Base-by-base conservation (phyloP, 2,113 vertebrate genomes). In the Tragelaphus strepsiceros region DNA sequence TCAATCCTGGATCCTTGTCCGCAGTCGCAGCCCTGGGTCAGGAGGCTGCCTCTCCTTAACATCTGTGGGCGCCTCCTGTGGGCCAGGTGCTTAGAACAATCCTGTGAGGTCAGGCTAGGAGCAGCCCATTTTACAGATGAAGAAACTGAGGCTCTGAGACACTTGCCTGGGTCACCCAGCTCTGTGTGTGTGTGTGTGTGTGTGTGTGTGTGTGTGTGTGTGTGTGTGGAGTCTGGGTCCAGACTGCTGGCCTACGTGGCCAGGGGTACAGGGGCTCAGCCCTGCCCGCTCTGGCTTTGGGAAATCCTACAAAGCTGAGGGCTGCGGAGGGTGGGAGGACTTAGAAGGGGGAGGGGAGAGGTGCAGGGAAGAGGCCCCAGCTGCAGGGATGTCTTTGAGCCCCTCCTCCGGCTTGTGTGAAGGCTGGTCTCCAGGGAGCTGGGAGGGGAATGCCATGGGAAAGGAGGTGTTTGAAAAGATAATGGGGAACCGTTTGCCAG, bases 1-100 rank as follows among this genome's bases (percentile, higher is more conserved):
- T 59, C 54, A 8, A 9, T 26, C 46, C 30, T 26, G 88, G 95
- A 26, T 67, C 13, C 0, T 35, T 56, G n/a, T 8, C 61, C 4
- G 0, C 30, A 32, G 85, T 32, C 2, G 0, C 24, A 6, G 32
- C 30, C 21, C 1, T 8, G 30, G 22, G 32, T 7, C 0, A 3
- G 32, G 92, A 59, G 26, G 56, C 35, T 0, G 6, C 32, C 32
- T 46, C 51, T 17, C 1, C 49, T 11, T 3, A 0, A 9, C 1
- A 0, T 51, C 59, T n/a, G 4, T 15, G 2, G 22, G 67, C 5
- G 0, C 28, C 22, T 71, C 78, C 35, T 30, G 58, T 7, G 53
- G 77, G 91, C 83, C 28, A 4, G 59, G 58, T 30, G 1, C 71
- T 46, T 78, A 26, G 9, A 26, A 26, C 16, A 3, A 13, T 14